A percentile compares a stretch with the other conserved stretches of the same genome.
These are phyloP conservation scores for Sturmia bella DNA, from an alignment of 2,888 invertebrate species.

Conservation along the genomic window DNA sequence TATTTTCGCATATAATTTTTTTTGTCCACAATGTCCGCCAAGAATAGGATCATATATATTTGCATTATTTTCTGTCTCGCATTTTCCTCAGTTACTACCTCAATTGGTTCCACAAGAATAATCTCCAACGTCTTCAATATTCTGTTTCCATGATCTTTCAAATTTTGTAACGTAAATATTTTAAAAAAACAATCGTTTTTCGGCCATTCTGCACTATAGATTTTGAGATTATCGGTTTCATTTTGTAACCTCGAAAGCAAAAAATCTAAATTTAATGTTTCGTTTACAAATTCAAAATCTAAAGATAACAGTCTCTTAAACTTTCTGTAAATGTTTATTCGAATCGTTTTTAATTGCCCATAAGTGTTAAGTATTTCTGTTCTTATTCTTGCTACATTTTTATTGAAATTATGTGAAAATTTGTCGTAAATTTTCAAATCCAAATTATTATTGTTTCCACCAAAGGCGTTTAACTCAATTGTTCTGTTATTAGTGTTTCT, in stretches of 20 bases:
- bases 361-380: constrained; percentile 1
- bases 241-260: constrained; percentile 20
- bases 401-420: constrained; percentile 1
- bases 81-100: too few relatives aligned
- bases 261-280: constrained; percentile 16
- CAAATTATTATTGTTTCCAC: too few relatives aligned
- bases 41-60: too few relatives aligned
- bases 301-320: neutral
- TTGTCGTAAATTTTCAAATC: constrained; percentile 18
- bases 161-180: constrained; percentile 2
- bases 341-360: neutral
- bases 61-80: too few relatives aligned
- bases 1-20: too few relatives aligned
- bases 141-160: constrained; percentile 22
- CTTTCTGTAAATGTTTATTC: constrained; percentile 34
- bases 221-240: constrained; percentile 8
- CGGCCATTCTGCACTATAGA: constrained; percentile 20
- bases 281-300: constrained; percentile 37
- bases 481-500: neutral
- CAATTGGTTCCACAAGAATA: neutral
- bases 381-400: neutral
- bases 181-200: constrained; percentile 29
- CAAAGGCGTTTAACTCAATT: neutral
- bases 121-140: constrained; percentile 14
- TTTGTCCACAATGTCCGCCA: too few relatives aligned